These are phyloP conservation scores for Parauchenoglanis ngamensis DNA, from an alignment of 2,797 vertebrate genomes.

Conservation along the genomic window DNA sequence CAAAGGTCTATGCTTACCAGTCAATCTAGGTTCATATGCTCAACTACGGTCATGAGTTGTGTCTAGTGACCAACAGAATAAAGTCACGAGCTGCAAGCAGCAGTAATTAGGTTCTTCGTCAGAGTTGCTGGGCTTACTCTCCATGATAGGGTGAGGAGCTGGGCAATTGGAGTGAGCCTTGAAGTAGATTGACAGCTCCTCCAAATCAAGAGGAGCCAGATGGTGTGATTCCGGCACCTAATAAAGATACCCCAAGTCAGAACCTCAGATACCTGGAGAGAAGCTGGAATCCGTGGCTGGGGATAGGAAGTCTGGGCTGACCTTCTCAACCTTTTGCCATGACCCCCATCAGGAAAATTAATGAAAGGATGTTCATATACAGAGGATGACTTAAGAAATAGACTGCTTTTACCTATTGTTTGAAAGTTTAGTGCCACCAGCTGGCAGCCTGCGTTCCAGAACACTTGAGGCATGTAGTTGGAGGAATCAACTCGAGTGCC, in stretches of 20 bases:
- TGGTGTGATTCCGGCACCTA: background rate
- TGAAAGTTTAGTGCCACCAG: slow-evolving; percentile 91
- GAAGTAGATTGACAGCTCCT: background rate
- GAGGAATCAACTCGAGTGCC: slow-evolving; percentile 89
- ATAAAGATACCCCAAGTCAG: background rate
- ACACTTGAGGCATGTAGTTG: slow-evolving; percentile 90
- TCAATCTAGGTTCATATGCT: background rate
- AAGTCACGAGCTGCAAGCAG: background rate
- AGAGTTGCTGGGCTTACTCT: background rate
- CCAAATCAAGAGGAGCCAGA: background rate
- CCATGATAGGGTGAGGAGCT: background rate
- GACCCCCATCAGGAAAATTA: background rate
- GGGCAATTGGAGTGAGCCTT: background rate
- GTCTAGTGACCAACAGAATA: background rate
- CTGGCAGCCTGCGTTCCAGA: slow-evolving; percentile 89
- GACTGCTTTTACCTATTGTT: slow-evolving; percentile 76
- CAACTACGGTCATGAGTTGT: background rate
- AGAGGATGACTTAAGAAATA: background rate
- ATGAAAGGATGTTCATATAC: slow-evolving; percentile 6
- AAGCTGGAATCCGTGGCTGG: background rate
- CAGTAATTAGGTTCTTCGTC: background rate
- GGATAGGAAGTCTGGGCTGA: background rate
- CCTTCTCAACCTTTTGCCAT: background rate
- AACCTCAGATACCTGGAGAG: background rate
- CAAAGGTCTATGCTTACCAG: background rate